Percentiles rank a stretch among this genome's conserved stretches.
phyloP scores from a whole-genome alignment of 1,140 invertebrate genomes.

The Drosophila ananassae region DNA sequence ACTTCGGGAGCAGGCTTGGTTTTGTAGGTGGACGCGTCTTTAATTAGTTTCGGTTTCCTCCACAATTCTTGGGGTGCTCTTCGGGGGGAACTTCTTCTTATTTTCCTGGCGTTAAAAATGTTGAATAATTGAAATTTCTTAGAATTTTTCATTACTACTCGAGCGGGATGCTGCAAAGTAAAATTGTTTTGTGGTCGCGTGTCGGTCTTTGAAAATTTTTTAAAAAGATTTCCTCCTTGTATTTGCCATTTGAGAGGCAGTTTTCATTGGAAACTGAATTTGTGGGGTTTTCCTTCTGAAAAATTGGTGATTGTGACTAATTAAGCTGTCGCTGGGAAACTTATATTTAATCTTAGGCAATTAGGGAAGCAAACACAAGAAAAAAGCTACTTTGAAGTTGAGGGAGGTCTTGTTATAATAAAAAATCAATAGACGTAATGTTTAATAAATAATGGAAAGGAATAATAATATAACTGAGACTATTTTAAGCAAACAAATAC shows the following conservation, averaged over 20 bases:
- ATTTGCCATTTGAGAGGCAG: conserved; percentile 13
- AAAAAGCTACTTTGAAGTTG: conserved; percentile 18
- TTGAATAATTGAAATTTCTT: conserved; percentile 81
- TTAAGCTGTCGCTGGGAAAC: conserved; percentile 42
- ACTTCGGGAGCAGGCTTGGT: conserved; percentile 28
- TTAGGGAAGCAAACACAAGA: conserved; percentile 14
- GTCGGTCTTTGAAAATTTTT: conserved; percentile 59
- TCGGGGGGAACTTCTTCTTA: conserved; percentile 33
- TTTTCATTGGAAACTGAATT: conserved; percentile 56
- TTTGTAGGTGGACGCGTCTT: conserved; percentile 78
- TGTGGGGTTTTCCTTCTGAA: conserved; percentile 40
- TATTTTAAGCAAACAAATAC: too few species aligned
- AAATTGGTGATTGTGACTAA: conserved; percentile 67
- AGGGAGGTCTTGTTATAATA: too few species aligned
- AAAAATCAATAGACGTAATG: too few species aligned
- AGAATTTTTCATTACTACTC: conserved; percentile 71
- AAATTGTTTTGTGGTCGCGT: conserved; percentile 70
- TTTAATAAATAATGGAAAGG: too few species aligned
- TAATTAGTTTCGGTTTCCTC: conserved; percentile 69
- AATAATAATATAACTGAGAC: too few species aligned
- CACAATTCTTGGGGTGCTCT: conserved; percentile 17
- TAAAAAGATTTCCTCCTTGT: background rate
- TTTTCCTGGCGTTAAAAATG: conserved; percentile 80
- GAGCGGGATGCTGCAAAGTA: conserved; percentile 24
- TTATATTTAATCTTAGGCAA: conserved; percentile 16